Evolutionary conservation across 2,113 vertebrate genomes (phyloP), one percentile per base, ranked within the genome.

Genomic region (Nansenia antarctica): DNA sequence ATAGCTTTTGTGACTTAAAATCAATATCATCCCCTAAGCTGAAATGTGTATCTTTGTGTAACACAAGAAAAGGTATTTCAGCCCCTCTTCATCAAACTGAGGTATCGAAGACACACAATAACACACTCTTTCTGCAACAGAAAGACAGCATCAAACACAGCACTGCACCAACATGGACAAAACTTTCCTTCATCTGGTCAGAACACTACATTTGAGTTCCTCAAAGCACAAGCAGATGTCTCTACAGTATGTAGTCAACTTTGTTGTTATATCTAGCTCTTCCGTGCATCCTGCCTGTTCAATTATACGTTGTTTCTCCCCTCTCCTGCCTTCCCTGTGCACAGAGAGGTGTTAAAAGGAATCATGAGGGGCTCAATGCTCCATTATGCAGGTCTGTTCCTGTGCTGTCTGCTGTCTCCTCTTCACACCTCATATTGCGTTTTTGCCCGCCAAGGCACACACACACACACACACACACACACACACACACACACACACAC

Each of bases 381-480:
- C 93, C 85, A 92, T 95, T 95, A 94, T 96, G 93, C 96, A 97
- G 96, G 96, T 93, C 95, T 92, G 90, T 95, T 97, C 97, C 95
- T 96, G 95, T 84, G 93, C 89, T 82, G 93, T 87, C 94, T 93
- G 93, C 89, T 91, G 86, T 92, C 83, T 90, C 92, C 88, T 92
- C 92, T 98, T 98, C 94, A 92, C 97, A 98, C 96, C 95, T 98
- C 94, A 91, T 92, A 98, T 97, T 96, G 96, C 94, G 92, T 97
- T 92, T 86, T 93, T 93, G 91, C 93, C 88, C 91, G 72, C 86
- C 74, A 88, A 94, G 87, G 82, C 65, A 22, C 70, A 15, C 20
- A 6, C 53, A 27, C 24, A 12, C 64, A 54, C 30, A 22, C 63
- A 53, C 64, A 27, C 47, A 37, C 64, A 37, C 64, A 37, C 47